A percentile compares a stretch with the other conserved stretches of the same genome.
Evolutionary conservation across 1,140 invertebrate genomes (phyloP).

Genomic region (Macrobrachium nipponense): DNA sequence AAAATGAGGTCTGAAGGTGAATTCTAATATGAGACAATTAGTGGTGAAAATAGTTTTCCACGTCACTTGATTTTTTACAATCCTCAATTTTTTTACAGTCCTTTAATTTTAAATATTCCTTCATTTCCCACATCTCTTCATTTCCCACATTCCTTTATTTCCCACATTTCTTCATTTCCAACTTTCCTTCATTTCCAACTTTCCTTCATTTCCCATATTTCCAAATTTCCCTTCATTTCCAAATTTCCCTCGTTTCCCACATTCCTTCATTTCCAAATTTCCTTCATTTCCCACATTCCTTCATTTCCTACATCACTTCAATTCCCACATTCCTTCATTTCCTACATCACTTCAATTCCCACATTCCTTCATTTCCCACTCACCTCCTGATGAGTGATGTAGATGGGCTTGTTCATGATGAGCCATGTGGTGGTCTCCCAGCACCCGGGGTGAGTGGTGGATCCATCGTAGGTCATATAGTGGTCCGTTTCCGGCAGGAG

Average conservation of each 20-base stretch:
- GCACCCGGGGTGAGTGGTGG: conserved; percentile 71
- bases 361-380: neutral
- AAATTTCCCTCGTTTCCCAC: neutral
- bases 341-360: conserved; percentile 30
- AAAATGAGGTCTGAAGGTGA: too few species aligned
- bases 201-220: neutral
- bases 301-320: conserved; percentile 13
- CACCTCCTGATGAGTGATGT: conserved; percentile 66
- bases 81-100: too few species aligned
- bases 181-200: neutral
- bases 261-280: neutral
- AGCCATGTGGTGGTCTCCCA: conserved; percentile 73
- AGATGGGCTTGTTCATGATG: conserved; percentile 71
- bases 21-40: too few species aligned
- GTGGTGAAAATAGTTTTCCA: too few species aligned
- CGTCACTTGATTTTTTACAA: too few species aligned
- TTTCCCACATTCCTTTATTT: neutral
- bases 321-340: neutral
- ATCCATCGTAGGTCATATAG: conserved; percentile 92
- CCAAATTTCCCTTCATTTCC: too few species aligned
- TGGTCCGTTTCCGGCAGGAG: conserved; percentile 88
- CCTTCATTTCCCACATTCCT: neutral
- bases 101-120: too few species aligned
- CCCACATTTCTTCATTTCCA: too few species aligned
- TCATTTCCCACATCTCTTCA: neutral